These are phyloP conservation scores for Hozukius guyotensis DNA, from an alignment of 2,797 vertebrate species.

Conservation along the genomic window DNA sequence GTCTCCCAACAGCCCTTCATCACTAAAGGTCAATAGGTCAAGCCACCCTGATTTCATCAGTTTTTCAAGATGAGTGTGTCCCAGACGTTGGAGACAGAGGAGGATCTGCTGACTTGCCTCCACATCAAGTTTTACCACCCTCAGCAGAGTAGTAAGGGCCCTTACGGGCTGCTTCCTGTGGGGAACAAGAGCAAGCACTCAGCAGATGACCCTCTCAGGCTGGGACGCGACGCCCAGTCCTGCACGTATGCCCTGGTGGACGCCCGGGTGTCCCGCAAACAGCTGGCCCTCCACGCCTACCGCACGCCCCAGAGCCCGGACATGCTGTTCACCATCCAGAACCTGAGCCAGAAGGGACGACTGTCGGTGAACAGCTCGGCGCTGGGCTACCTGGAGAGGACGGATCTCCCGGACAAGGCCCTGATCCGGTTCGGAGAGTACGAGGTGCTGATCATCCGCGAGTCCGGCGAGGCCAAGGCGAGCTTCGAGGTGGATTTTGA, in stretches of 20 bases:
- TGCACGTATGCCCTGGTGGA: slow-evolving; percentile 87
- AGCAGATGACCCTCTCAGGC: slow-evolving; percentile 81
- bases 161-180: slow-evolving; percentile 83
- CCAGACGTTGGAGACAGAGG: slow-evolving; percentile 87
- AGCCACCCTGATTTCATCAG: neutral
- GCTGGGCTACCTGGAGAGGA: slow-evolving; percentile 87
- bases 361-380: slow-evolving; percentile 78
- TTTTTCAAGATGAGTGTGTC: slow-evolving; percentile 61
- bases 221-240: slow-evolving; percentile 85
- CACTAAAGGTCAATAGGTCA: neutral
- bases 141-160: slow-evolving; percentile 66
- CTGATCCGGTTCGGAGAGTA: slow-evolving; percentile 89
- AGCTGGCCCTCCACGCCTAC: slow-evolving; percentile 88
- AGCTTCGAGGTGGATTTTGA: slow-evolving; percentile 88
- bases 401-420: slow-evolving; percentile 85
- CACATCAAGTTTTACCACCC: slow-evolving; percentile 89
- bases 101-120: slow-evolving; percentile 85
- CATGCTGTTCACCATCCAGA: slow-evolving; percentile 89
- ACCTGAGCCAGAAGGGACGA: slow-evolving; percentile 87
- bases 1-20: neutral
- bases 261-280: slow-evolving; percentile 86
- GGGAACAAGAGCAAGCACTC: slow-evolving; percentile 57
- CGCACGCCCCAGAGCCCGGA: slow-evolving; percentile 72
- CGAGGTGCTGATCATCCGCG: slow-evolving; percentile 84
- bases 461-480: slow-evolving; percentile 84